A percentile compares a stretch with the other conserved stretches of the same genome.
These are phyloP conservation scores for Alfaro cultratus DNA, from an alignment of 2,797 vertebrate genomes.

Conservation along the genomic window DNA sequence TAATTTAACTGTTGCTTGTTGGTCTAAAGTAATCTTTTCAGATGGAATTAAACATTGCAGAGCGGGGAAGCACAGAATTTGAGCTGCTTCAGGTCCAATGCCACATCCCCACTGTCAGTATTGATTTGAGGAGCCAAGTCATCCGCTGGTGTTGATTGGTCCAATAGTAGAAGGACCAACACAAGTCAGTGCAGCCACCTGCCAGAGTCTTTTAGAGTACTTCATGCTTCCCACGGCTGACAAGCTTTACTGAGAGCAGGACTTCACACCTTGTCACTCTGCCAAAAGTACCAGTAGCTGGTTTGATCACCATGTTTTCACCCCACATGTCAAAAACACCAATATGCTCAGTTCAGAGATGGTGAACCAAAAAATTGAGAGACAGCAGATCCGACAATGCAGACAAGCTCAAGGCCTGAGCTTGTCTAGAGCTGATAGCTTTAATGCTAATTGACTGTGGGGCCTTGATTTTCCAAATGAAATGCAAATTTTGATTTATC, in stretches of 20 bases:
- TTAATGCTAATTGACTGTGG: not conserved
- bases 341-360: not conserved
- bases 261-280: not conserved
- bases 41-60: not conserved
- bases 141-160: not conserved
- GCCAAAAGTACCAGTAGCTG: not conserved
- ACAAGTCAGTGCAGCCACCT: not conserved
- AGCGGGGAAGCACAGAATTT: not conserved
- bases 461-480: not conserved
- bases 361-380: not conserved
- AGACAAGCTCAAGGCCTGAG: not conserved
- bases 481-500: not conserved
- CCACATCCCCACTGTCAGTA: not conserved
- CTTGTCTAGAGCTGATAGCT: not conserved
- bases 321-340: not conserved
- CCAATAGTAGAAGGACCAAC: not conserved
- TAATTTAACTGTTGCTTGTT: not conserved
- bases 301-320: not conserved
- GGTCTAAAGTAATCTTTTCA: not conserved
- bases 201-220: not conserved
- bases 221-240: not conserved
- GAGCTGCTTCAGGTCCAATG: not conserved
- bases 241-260: not conserved
- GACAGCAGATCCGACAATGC: not conserved
- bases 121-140: not conserved